These are phyloP conservation scores for Clitarchus hookeri DNA, from an alignment of 2,888 invertebrate species.

Conservation along the genomic window DNA sequence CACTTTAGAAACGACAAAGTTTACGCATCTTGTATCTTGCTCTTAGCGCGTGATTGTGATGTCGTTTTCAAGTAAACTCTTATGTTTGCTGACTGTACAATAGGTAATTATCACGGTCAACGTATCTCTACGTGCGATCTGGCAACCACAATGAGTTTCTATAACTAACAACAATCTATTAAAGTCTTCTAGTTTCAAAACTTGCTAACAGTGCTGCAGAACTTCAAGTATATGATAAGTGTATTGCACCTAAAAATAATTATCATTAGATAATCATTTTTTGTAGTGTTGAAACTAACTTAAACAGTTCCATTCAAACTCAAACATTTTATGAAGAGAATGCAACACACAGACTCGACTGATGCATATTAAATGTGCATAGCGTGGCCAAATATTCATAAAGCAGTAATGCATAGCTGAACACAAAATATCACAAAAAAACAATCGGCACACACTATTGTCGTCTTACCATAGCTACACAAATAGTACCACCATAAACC, in stretches of 20 bases:
- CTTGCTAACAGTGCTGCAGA: background rate
- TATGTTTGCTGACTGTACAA: too few species aligned
- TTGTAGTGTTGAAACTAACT: too few species aligned
- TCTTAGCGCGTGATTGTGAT: too few species aligned
- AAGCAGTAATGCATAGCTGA: background rate
- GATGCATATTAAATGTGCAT: background rate
- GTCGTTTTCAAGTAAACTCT: too few species aligned
- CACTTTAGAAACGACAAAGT: too few species aligned
- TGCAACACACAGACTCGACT: background rate
- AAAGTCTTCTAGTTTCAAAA: background rate
- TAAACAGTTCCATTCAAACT: background rate
- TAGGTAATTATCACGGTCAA: background rate
- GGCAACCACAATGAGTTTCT: background rate
- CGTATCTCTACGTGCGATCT: background rate
- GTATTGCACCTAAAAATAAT: background rate
- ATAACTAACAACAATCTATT: background rate
- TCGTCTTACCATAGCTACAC: background rate
- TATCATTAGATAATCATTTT: background rate
- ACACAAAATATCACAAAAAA: background rate
- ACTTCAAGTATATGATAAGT: background rate
- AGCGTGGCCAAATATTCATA: background rate
- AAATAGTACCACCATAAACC: background rate
- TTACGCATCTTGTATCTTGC: too few species aligned
- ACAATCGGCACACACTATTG: background rate
- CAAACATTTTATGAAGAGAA: background rate